Percentiles rank a stretch among this genome's conserved stretches.
phyloP scores from a whole-genome alignment of 2,113 vertebrate genomes.

The Tachuris rubrigastra region DNA sequence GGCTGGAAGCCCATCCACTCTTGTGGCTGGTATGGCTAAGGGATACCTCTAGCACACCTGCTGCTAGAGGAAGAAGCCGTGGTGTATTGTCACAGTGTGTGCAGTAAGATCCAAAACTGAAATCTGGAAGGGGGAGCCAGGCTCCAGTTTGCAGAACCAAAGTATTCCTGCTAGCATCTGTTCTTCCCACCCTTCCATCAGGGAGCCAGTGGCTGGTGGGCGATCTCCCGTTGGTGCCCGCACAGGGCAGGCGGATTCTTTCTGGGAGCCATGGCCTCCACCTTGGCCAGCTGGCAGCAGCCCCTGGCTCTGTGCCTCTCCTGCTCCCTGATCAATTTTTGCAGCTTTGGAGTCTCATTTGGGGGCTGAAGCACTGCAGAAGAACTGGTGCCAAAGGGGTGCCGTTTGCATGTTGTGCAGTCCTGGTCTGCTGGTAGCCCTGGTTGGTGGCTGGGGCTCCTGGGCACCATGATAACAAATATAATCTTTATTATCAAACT shows the following conservation, averaged over 20 bases:
- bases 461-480: background rate
- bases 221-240: background rate
- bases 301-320: background rate
- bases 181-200: background rate
- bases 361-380: background rate
- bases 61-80: accelerated
- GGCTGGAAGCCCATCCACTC: background rate
- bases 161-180: background rate
- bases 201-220: background rate
- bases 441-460: background rate
- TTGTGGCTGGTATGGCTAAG: background rate
- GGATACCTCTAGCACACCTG: background rate
- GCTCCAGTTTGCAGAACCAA: background rate
- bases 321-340: background rate
- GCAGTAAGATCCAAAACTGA: background rate
- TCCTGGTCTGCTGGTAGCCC: background rate
- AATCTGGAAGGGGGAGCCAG: background rate
- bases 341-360: background rate
- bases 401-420: background rate
- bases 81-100: background rate
- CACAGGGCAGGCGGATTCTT: background rate
- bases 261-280: background rate
- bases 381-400: background rate
- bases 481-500: background rate
- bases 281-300: background rate